Evolutionary conservation across 2,113 vertebrate species (phyloP).

Genomic region (Pedionomus torquatus): DNA sequence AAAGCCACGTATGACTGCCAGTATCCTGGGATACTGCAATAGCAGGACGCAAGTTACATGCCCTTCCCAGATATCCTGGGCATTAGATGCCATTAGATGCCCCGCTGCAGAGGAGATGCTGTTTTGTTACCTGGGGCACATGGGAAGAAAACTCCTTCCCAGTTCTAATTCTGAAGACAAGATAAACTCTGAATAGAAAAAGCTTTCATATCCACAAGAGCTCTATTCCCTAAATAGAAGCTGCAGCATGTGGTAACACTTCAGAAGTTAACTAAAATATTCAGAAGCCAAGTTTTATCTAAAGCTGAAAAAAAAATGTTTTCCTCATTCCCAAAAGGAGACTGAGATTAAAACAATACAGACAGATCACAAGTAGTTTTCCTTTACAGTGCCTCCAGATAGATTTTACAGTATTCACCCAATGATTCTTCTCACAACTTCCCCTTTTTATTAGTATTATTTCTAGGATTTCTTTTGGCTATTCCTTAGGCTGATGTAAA

Average conservation of each 20-base stretch:
- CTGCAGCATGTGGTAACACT: background rate
- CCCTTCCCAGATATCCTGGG: background rate
- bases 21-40: background rate
- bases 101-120: background rate
- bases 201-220: background rate
- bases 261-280: background rate
- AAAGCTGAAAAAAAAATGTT: background rate
- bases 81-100: background rate
- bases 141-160: background rate
- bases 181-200: background rate
- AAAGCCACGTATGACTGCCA: fast-evolving
- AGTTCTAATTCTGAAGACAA: background rate
- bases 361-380: background rate
- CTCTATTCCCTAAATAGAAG: background rate
- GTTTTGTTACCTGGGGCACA: fast-evolving
- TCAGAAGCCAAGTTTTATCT: background rate
- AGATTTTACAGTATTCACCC: background rate
- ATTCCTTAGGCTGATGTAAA: background rate
- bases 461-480: background rate
- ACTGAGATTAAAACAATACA: background rate
- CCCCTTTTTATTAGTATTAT: background rate
- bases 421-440: background rate
- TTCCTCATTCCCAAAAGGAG: background rate
- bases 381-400: background rate
- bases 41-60: background rate